Evolutionary conservation across 37 sponge, comb jelly and placozoan species (phyloP).

Genomic region (Hormiphora californensis): DNA sequence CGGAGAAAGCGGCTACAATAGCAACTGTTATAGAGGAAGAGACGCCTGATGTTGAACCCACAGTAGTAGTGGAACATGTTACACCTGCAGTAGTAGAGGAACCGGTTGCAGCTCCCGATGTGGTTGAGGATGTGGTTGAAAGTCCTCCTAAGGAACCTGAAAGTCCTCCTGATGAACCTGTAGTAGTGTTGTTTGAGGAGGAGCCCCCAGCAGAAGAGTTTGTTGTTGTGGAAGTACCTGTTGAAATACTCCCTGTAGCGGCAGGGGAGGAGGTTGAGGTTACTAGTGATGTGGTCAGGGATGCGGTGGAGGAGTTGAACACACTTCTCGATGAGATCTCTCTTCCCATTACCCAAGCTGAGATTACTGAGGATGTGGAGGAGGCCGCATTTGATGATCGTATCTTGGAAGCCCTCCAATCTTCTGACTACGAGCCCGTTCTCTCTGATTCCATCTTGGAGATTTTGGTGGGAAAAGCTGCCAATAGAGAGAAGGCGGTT

Average conservation of each 20-base stretch:
- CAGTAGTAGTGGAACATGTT: neutral
- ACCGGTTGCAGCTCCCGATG: neutral
- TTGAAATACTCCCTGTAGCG: neutral
- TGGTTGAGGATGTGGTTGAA: neutral
- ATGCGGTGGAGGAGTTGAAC: neutral
- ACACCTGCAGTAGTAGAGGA: neutral
- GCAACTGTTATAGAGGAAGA: neutral
- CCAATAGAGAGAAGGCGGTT: slow-evolving; percentile 42
- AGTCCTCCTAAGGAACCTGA: neutral
- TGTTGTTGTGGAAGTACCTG: neutral
- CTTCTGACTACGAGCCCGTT: slow-evolving; percentile 37
- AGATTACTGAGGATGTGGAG: no score
- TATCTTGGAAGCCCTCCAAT: slow-evolving; percentile 29
- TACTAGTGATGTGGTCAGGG: neutral
- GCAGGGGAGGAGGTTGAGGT: neutral
- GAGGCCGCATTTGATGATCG: no score
- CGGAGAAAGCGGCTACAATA: neutral
- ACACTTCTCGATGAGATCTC: neutral
- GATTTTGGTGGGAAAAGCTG: slow-evolving; percentile 26
- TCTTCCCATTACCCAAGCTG: no score
- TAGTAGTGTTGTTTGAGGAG: neutral
- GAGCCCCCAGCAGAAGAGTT: neutral
- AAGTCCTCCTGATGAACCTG: neutral
- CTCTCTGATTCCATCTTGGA: slow-evolving; percentile 6
- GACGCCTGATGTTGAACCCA: neutral